Evolutionary conservation across 2,113 vertebrate species (phyloP), one percentile per base, ranked within the genome.

Genomic region (Urocolius indicus): DNA sequence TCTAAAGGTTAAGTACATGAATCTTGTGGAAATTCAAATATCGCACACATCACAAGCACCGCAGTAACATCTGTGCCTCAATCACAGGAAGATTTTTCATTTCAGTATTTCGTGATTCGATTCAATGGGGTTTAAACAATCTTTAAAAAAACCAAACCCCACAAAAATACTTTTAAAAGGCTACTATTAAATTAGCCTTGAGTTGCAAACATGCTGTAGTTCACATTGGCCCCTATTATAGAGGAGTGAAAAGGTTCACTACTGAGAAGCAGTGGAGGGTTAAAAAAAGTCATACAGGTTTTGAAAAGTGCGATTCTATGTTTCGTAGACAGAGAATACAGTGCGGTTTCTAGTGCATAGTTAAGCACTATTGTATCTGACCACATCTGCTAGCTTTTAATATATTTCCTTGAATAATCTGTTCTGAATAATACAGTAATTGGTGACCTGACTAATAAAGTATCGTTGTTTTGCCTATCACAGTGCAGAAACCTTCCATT

Each of bases 391-490:
- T 94, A 84, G 80, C 72, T 96, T 96, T 88, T 83, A 78, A 93
- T 96, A 61, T 92, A 96, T 97, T 91, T 97, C 89, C 91, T 95
- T 89, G 87, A 96, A 97, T 96, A 97, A 97, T 97, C 96, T 96
- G 90, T 95, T 97, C 96, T 87, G 94, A 86, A 96, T 94, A 94
- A 94, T 94, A 84, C 5, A 95, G 94, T 96, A 97, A 98, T 96
- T 97, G 97, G 97, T 75, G 94, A 98, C 94, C 92, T 96, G 94
- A 96, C 97, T 95, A 97, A 98, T 96, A 95, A 94, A 97, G 96
- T 97, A 97, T 94, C 94, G 94, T 96, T 94, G 87, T 96, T 97
- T 91, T 94, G 62, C 76, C 62, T 65, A 72, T 93, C 84, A 61
- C 24, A 76, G 78, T 13, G 4, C 74, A 95, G 96, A 94, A 95